Conservation (phyloP, 1,140 invertebrate species). For the Drosophila nikananu region DNA sequence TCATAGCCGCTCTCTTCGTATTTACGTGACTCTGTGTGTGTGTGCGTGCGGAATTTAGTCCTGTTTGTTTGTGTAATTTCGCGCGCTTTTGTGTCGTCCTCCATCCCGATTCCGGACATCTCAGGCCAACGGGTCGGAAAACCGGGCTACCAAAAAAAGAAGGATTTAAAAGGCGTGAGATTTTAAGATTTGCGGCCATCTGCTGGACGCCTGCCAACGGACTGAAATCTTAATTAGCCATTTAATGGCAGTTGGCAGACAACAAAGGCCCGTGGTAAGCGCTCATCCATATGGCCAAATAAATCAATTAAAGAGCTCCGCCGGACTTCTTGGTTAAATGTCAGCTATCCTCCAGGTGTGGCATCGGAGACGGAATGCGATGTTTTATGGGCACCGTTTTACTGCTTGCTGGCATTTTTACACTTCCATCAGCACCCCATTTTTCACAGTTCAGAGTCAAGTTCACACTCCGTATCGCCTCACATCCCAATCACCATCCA, state of each 20-base stretch:
- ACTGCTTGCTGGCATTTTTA: slow-evolving; percentile 45
- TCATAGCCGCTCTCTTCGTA: slow-evolving; percentile 27
- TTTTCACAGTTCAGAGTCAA: slow-evolving; percentile 49
- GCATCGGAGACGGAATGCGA: slow-evolving; percentile 5
- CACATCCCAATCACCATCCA: slow-evolving; percentile 30
- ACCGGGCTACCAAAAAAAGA: slow-evolving; percentile 16
- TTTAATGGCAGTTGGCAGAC: slow-evolving; percentile 71
- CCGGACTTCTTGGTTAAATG: slow-evolving; percentile 16
- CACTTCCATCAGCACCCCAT: slow-evolving; percentile 53
- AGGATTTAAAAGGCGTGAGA: slow-evolving; percentile 55
- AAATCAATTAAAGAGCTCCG: slow-evolving; percentile 54
- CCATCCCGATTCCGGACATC: slow-evolving; percentile 35
- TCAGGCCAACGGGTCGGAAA: slow-evolving; percentile 35
- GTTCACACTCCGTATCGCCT: slow-evolving; percentile 22
- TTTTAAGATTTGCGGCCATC: slow-evolving; percentile 70
- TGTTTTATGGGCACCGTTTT: slow-evolving; percentile 52
- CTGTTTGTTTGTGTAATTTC: slow-evolving; percentile 67
- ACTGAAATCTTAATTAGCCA: slow-evolving; percentile 71
- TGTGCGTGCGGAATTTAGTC: slow-evolving; percentile 11
- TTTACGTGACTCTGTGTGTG: slow-evolving; percentile 32
- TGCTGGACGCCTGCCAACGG: slow-evolving; percentile 63
- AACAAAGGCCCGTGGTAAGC: slow-evolving; percentile 69
- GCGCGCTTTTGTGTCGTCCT: slow-evolving; percentile 76
- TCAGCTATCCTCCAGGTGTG: slow-evolving; percentile 37
- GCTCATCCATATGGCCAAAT: slow-evolving; percentile 38